A percentile compares a stretch with the other conserved stretches of the same genome.
phyloP scores from a whole-genome alignment of 2,888 invertebrate genomes.

The Saturnia pavonia region DNA sequence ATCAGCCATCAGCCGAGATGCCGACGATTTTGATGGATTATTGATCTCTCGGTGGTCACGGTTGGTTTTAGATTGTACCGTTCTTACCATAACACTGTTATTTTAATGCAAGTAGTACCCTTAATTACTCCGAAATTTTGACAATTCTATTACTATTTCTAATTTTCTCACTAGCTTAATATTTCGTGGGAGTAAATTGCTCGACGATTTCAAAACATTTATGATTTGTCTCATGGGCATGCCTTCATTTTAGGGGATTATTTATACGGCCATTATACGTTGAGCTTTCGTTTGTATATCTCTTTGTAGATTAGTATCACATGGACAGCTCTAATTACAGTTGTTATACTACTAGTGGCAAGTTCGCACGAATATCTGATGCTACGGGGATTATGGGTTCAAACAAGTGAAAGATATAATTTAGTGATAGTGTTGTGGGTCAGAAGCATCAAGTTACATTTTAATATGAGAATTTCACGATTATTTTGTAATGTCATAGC shows the following conservation, averaged over 20 bases:
- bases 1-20: too few species aligned
- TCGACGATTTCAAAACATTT: conserved; percentile 63
- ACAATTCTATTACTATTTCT: conserved; percentile 17
- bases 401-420: conserved; percentile 51
- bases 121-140: not conserved
- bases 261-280: conserved; percentile 32
- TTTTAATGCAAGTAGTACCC: not conserved
- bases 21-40: not conserved
- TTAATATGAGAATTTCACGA: not conserved
- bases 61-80: not conserved
- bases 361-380: conserved; percentile 70
- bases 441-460: conserved; percentile 31
- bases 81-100: not conserved
- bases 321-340: not conserved
- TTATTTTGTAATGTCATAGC: not conserved
- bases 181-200: conserved; percentile 60
- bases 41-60: too few species aligned
- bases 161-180: conserved; percentile 17
- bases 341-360: conserved; percentile 30
- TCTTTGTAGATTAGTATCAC: not conserved
- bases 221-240: conserved; percentile 62
- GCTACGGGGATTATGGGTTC: conserved; percentile 45
- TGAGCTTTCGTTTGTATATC: conserved; percentile 31
- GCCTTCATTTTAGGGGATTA: conserved; percentile 42
- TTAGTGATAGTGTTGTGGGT: conserved; percentile 45